Conservation (phyloP, 2,113 vertebrate species). For the Alces alces region DNA sequence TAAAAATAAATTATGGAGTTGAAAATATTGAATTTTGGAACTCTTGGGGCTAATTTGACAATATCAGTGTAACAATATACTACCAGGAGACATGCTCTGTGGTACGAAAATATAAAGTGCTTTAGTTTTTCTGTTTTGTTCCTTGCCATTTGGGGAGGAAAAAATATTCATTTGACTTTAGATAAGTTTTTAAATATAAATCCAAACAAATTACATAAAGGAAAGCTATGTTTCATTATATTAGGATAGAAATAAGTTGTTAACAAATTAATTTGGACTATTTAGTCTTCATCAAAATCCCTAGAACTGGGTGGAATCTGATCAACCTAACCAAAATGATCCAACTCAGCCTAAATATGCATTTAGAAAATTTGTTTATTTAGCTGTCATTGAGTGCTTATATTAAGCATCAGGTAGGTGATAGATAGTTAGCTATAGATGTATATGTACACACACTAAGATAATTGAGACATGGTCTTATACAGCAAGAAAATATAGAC, state of each 20-base stretch:
- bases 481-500: neutral
- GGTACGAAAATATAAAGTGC: neutral
- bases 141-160: neutral
- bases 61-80: neutral
- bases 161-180: neutral
- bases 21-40: neutral
- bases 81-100: neutral
- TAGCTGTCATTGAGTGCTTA: neutral
- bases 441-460: neutral
- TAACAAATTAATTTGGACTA: neutral
- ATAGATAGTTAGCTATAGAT: neutral
- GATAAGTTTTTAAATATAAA: constrained; percentile 6
- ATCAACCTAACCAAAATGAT: neutral
- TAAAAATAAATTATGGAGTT: neutral
- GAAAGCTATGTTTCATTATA: neutral
- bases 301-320: neutral
- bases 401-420: neutral
- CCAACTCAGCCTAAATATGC: neutral
- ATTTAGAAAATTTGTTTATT: neutral
- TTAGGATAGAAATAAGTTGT: neutral
- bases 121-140: neutral
- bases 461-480: neutral
- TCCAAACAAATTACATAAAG: neutral
- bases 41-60: neutral
- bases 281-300: neutral